phyloP scores from a whole-genome alignment of 2,113 vertebrate genomes.

The Pipra filicauda region DNA sequence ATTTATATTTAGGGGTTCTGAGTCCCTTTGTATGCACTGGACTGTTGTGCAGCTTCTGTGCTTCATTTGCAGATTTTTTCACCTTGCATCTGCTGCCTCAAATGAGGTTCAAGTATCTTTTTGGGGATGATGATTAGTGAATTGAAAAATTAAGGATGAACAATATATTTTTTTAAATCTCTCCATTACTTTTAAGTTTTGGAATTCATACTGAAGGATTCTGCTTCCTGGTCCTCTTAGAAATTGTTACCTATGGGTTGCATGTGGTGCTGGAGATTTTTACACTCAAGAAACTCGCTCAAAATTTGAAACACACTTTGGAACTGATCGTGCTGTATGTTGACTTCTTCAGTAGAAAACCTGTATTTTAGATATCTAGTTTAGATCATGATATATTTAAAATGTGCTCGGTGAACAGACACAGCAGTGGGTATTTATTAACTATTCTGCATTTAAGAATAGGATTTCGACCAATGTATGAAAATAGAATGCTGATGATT shows the following conservation, averaged over 20 bases:
- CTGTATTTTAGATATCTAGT: background rate
- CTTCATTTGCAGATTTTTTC: background rate
- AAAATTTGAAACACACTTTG: constrained; percentile 27
- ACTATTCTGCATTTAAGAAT: background rate
- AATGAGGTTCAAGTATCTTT: background rate
- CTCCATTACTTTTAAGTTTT: background rate
- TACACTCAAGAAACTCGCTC: background rate
- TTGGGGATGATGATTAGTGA: background rate
- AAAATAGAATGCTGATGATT: background rate
- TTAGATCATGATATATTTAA: background rate
- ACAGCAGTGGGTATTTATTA: background rate
- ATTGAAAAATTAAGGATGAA: background rate
- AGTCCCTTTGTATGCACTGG: background rate
- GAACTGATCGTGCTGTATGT: background rate
- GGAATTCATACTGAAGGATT: background rate
- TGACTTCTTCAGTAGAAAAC: background rate
- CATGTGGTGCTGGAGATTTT: background rate
- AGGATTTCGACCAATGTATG: background rate
- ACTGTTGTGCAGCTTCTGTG: background rate
- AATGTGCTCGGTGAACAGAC: background rate
- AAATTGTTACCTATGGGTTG: background rate
- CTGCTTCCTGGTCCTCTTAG: background rate
- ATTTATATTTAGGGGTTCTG: background rate
- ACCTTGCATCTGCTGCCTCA: background rate
- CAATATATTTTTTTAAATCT: background rate